Conservation (phyloP, 2,888 invertebrate species). For the Boloria selene region DNA sequence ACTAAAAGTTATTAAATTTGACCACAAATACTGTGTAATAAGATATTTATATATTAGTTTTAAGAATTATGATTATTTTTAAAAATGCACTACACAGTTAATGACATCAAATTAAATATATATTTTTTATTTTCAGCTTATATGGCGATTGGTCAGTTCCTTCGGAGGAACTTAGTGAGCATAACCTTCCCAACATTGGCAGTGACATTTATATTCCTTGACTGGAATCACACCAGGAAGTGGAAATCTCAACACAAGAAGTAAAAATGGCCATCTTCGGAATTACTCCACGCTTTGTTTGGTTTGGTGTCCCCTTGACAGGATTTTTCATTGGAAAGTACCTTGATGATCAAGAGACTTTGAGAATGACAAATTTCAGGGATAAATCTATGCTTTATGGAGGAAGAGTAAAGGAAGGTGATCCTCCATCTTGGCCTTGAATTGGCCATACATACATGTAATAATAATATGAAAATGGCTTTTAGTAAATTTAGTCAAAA, state of each 20-base stretch:
- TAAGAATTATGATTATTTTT: no score
- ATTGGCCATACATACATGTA: background rate
- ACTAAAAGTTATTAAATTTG: no score
- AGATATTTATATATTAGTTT: no score
- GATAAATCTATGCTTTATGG: constrained; percentile 92
- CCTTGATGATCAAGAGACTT: constrained; percentile 86
- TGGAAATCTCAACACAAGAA: constrained; percentile 82
- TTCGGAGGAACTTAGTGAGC: constrained; percentile 85
- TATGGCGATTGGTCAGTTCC: constrained; percentile 79
- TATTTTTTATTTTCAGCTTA: constrained; percentile 32
- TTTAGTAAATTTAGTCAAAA: constrained; percentile 23
- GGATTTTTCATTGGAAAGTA: constrained; percentile 84
- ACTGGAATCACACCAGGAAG: constrained; percentile 87
- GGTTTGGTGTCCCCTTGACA: constrained; percentile 77
- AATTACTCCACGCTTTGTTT: constrained; percentile 77
- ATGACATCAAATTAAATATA: background rate
- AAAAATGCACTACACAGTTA: background rate
- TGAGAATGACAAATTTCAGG: constrained; percentile 87
- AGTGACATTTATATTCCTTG: constrained; percentile 84
- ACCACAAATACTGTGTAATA: no score
- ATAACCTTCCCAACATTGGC: constrained; percentile 85
- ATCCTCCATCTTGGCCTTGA: constrained; percentile 89
- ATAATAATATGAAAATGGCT: constrained; percentile 7
- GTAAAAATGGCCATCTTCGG: constrained; percentile 80
- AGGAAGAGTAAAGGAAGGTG: constrained; percentile 83